Evolutionary conservation across 37 sponge, comb jelly and placozoan genomes (phyloP), one percentile per base, ranked within the genome.

Genomic region (Bolinopsis microptera): DNA sequence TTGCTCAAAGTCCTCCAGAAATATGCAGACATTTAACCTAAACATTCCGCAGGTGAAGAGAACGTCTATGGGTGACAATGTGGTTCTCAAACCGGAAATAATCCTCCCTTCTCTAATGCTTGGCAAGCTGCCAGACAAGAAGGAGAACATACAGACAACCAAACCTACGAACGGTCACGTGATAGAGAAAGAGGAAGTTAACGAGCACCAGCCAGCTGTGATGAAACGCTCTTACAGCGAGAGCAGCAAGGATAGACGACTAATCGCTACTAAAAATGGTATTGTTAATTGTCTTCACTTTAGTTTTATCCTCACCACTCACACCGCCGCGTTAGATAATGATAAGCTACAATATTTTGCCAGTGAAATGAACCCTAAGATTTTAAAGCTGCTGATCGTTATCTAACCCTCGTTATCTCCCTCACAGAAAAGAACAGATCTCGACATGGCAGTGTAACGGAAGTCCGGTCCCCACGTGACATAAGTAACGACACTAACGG

Each of bases 241-340:
- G 75, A 72, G 75, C 31, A 72, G 75, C 26, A 72, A 72, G 26
- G 75, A 72, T 21, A 48, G 61, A 48, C 61, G 61, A 48, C 61
- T 48, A 48, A 13, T 48, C 9, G 61, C 61, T 48, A 13, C 61
- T 13, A 48, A 48, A 48, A 48, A 48, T 48, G 61, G 61, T 48
- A 48, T 18, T n/a, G n/a, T n/a, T n/a, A n/a, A n/a, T n/a, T n/a
- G n/a, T n/a, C n/a, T n/a, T n/a, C n/a, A n/a, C n/a, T n/a, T n/a
- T n/a, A n/a, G n/a, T n/a, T n/a, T n/a, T n/a, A n/a, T n/a, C n/a
- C n/a, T n/a, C n/a, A n/a, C n/a, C n/a, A n/a, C n/a, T n/a, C n/a
- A n/a, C n/a, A n/a, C n/a, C n/a, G n/a, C n/a, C n/a, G n/a, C n/a
- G n/a, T n/a, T n/a, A n/a, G n/a, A n/a, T n/a, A n/a, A n/a, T n/a